Evolutionary conservation across 2,888 invertebrate genomes (phyloP).

Genomic region (Apamea monoglypha): DNA sequence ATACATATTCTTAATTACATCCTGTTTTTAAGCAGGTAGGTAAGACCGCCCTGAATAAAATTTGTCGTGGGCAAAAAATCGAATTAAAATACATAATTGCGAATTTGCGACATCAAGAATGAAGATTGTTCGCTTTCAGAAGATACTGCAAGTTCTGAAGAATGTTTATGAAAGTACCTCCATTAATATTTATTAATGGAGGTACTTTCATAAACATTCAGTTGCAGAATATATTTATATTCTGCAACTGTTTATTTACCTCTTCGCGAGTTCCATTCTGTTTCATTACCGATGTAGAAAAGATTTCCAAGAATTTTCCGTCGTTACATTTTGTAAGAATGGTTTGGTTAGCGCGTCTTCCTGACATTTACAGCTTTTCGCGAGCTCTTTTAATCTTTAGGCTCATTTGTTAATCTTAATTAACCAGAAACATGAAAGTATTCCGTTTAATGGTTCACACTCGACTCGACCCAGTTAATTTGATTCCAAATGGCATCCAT

Average conservation of each 20-base stretch:
- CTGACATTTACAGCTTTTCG: slow-evolving; percentile 45
- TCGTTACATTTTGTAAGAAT: slow-evolving; percentile 23
- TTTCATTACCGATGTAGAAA: slow-evolving; percentile 21
- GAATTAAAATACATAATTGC: slow-evolving; percentile 4
- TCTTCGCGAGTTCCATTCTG: neutral
- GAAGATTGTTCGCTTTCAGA: neutral
- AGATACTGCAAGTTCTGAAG: neutral
- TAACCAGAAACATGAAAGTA: slow-evolving; percentile 56
- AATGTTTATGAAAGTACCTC: slow-evolving; percentile 12
- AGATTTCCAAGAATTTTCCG: slow-evolving; percentile 29
- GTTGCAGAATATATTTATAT: slow-evolving; percentile 32
- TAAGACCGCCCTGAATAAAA: neutral
- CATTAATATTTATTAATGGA: no score
- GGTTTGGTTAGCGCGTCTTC: slow-evolving; percentile 22
- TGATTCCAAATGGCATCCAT: slow-evolving; percentile 71
- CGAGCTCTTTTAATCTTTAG: slow-evolving; percentile 34
- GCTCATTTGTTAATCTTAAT: slow-evolving; percentile 55
- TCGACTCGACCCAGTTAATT: slow-evolving; percentile 69
- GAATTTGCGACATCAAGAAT: slow-evolving; percentile 3
- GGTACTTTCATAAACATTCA: no score
- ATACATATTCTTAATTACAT: neutral
- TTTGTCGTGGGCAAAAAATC: neutral
- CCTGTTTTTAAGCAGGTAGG: neutral
- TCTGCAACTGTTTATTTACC: slow-evolving; percentile 7
- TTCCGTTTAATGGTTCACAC: slow-evolving; percentile 62